Evolutionary conservation across 2,113 vertebrate species (phyloP), one percentile per base, ranked within the genome.

Genomic region (Oenanthe oenanthe): DNA sequence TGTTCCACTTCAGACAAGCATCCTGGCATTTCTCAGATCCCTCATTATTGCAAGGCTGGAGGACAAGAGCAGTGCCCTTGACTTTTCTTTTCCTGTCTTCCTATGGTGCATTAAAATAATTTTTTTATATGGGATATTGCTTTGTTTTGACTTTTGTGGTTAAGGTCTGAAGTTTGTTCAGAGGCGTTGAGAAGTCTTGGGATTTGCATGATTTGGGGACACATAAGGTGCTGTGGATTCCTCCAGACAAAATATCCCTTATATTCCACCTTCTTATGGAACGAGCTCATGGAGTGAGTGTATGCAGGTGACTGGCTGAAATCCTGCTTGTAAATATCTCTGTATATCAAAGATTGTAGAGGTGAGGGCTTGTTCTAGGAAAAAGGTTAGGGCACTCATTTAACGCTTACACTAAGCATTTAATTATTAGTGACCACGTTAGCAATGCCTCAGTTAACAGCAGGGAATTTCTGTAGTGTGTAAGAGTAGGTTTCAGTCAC

Each of bases 21-120:
- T 62, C 66, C 75, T 88, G 66, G n/a, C 50, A 51, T 85, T 88
- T 92, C 67, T 85, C 71, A 47, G 38, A 50, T 76, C 74, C 17
- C 34, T 73, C 14, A 5, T 79, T 90, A 65, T 28, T 79, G 42
- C 38, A 62, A 54, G 32, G 50, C 42, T 56, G 10, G 70, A 84
- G 77, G 36, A 67, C 36, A 72, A 21, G 29, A 13, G 15, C n/a
- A 42, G 4, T 66, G 36, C 12, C 45, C 78, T 88, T 93, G 85
- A 73, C 24, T 93, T 71, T 51, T 68, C 32, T 71, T 84, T 94
- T 70, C 42, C 22, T 80, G 9, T 34, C 42, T 56, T 89, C 13
- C 6, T 40, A 2, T 48, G 16, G 12, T 47, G 42, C 17, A 12
- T 63, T 20, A 36, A 18, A 42, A 58, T 42, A 42, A 15, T 11